Percentiles rank a stretch among this genome's conserved stretches.
Conservation (phyloP, 2,888 invertebrate species). For the Tenthredo amoena region DNA sequence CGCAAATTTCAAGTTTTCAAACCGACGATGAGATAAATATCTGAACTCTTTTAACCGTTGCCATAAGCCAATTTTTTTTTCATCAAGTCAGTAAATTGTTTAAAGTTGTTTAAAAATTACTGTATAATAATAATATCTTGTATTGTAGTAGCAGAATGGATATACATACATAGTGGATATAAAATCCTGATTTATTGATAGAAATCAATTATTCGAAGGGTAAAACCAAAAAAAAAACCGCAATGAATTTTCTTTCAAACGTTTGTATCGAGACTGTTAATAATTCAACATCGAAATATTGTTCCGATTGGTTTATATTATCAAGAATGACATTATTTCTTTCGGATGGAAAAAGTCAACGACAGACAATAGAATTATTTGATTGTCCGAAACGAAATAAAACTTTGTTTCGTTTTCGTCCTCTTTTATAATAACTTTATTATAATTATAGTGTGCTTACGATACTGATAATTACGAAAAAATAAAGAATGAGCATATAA, state of each 20-base stretch:
- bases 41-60: not conserved
- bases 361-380: not conserved
- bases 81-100: not conserved
- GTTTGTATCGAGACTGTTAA: not conserved
- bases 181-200: slow-evolving; percentile 40
- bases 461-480: not conserved
- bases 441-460: slow-evolving; percentile 8
- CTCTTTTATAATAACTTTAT: not conserved
- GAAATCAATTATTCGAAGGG: not conserved
- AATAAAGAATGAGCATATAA: not conserved
- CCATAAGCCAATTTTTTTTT: not conserved
- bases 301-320: not conserved
- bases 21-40: too few relatives aligned
- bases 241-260: not conserved
- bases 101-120: not conserved
- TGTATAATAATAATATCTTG: not conserved
- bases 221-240: not conserved
- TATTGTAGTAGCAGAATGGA: slow-evolving; percentile 20
- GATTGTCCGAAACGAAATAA: not conserved
- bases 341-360: not conserved
- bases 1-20: not conserved
- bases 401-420: not conserved
- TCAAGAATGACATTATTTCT: not conserved
- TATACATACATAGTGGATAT: slow-evolving; percentile 48
- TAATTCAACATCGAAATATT: not conserved